phyloP scores from a whole-genome alignment of 2,113 vertebrate species.

The Heliornis fulica region DNA sequence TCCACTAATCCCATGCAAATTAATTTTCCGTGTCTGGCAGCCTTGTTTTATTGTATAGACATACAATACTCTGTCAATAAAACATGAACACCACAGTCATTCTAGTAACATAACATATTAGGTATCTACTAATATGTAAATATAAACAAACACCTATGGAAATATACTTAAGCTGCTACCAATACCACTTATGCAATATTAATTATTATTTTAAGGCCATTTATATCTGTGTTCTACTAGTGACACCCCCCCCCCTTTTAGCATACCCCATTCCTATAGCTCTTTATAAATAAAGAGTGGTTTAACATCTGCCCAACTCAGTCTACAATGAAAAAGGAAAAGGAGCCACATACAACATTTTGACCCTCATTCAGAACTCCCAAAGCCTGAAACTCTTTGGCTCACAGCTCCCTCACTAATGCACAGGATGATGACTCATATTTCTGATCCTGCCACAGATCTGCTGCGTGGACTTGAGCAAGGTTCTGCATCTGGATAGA shows the following conservation, averaged over 20 bases:
- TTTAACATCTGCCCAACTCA: background rate
- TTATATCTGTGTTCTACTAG: constrained; percentile 21
- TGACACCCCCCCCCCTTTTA: background rate
- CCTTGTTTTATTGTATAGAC: background rate
- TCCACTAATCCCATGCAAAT: constrained; percentile 25
- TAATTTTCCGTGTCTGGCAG: constrained; percentile 58
- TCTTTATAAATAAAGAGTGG: background rate
- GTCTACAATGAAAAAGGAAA: background rate
- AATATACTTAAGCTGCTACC: constrained; percentile 75
- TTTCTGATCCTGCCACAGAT: background rate
- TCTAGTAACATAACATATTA: constrained; percentile 69
- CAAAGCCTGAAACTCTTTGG: background rate
- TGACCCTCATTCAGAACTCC: background rate
- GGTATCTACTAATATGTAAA: constrained; percentile 72
- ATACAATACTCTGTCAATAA: constrained; percentile 68
- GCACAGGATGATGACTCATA: background rate
- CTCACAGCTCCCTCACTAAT: background rate
- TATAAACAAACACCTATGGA: constrained; percentile 75
- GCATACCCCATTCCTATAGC: background rate
- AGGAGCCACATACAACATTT: background rate
- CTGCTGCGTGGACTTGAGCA: background rate
- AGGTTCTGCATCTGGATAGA: background rate
- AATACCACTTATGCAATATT: constrained; percentile 73
- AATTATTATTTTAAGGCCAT: constrained; percentile 62
- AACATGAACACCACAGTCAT: constrained; percentile 61